Evolutionary conservation across 2,888 invertebrate genomes (phyloP).

Genomic region (Acanthosepion lycidas): DNA sequence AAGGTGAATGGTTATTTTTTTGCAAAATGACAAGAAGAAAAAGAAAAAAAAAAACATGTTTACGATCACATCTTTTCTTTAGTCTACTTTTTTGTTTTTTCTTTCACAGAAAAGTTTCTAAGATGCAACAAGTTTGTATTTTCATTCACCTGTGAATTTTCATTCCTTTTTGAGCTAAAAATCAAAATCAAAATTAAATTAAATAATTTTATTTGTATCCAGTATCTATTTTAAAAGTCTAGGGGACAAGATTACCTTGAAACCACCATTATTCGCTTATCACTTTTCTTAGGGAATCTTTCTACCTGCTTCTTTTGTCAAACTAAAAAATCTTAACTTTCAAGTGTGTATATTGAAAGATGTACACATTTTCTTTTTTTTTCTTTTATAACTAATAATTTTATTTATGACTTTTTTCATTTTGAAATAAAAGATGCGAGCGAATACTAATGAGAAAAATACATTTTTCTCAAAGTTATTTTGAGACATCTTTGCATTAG

Average conservation of each 20-base stretch:
- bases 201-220: too few relatives aligned
- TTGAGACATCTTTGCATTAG: too few relatives aligned
- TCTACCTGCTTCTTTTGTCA: not conserved
- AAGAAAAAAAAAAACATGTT: not conserved
- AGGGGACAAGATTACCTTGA: not conserved
- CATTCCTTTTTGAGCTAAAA: not conserved
- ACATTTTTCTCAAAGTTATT: too few relatives aligned
- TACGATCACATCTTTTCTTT: not conserved
- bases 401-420: not conserved
- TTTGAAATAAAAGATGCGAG: not conserved
- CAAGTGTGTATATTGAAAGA: too few relatives aligned
- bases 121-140: not conserved
- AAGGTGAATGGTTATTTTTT: not conserved
- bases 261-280: conserved; percentile 4
- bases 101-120: not conserved
- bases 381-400: not conserved
- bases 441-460: too few relatives aligned
- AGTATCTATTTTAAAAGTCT: too few relatives aligned
- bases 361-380: not conserved
- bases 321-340: not conserved
- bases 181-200: not conserved
- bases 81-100: not conserved
- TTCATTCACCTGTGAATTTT: not conserved
- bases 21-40: not conserved
- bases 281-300: not conserved